Conservation (phyloP, 2,113 vertebrate species). For the Catagonus wagneri region DNA sequence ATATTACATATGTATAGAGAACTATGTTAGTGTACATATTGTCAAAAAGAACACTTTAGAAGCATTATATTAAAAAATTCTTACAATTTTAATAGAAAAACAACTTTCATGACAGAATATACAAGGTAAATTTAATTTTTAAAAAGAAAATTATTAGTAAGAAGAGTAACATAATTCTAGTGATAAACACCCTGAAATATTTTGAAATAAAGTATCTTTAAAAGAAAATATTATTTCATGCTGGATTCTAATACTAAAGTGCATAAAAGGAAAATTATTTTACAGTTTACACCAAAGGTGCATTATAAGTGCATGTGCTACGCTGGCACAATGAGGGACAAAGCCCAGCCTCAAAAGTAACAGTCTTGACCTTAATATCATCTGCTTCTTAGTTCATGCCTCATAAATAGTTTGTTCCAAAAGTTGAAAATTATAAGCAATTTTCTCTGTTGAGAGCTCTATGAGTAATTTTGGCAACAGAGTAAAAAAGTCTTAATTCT, state of each 20-base stretch:
- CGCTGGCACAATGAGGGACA: background rate
- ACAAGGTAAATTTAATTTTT: slow-evolving; percentile 59
- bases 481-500: slow-evolving; percentile 45
- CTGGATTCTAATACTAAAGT: slow-evolving; percentile 41
- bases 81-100: slow-evolving; percentile 69
- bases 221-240: slow-evolving; percentile 55
- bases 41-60: slow-evolving; percentile 55
- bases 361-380: background rate
- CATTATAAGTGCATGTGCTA: slow-evolving; percentile 7
- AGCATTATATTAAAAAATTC: slow-evolving; percentile 13
- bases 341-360: background rate
- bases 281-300: slow-evolving; percentile 46
- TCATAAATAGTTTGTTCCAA: slow-evolving; percentile 16
- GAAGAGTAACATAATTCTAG: slow-evolving; percentile 12
- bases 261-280: slow-evolving; percentile 67
- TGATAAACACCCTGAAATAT: slow-evolving; percentile 14
- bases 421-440: slow-evolving; percentile 29
- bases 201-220: slow-evolving; percentile 38
- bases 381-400: background rate
- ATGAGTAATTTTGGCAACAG: slow-evolving; percentile 41
- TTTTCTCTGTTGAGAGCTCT: slow-evolving; percentile 29
- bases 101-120: slow-evolving; percentile 34
- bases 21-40: background rate
- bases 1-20: background rate
- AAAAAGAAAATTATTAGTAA: slow-evolving; percentile 35